Base-by-base conservation (phyloP, 2,113 vertebrate species). In the Rhinolophus ferrumequinum region DNA sequence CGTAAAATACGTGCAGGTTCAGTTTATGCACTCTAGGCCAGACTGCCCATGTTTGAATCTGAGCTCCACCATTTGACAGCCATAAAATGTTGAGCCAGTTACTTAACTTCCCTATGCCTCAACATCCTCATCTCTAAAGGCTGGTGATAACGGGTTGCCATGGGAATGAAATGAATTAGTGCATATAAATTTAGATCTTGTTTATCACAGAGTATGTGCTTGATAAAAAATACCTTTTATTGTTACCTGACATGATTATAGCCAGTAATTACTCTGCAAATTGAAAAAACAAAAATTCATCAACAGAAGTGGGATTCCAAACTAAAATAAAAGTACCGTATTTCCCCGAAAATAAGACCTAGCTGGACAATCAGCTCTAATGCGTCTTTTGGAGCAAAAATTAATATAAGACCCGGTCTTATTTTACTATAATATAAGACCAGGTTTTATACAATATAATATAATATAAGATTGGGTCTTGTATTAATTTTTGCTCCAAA, bases 291-390 rank as follows among this genome's bases (percentile, higher is more conserved):
- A 50, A 44, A 44, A 50, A 50, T 12, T 50, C 47, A 50, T 67
- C 50, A 73, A 62, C 16, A 35, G 13, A 93, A 83, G 47, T 79
- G 18, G 18, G 19, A 41, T 14, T 52, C 4, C 5, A 54, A 67
- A 88, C 60, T 66, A 19, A 94, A 67, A 79, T 66, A 81, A 69
- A 90, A 91, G n/a, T 52, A 52, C 15, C 11, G 2, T 13, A 44
- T 44, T 44, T 44, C 41, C 41, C 41, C 41, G 41, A 44, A 44
- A 44, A 44, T 44, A 44, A 44, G 41, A 44, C 41, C 41, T 44
- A 44, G 41, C 5, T 6, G 6, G 41, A 44, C 41, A 44, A 44
- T 44, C 41, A 5, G 41, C 41, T 44, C 41, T 44, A 44, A 44
- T 44, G 41, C 41, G 41, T 44, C 41, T 44, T 44, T 44, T 44